Percentiles rank a stretch among this genome's conserved stretches.
phyloP scores from a whole-genome alignment of 1,140 invertebrate genomes.

The Eubasilissa regina region DNA sequence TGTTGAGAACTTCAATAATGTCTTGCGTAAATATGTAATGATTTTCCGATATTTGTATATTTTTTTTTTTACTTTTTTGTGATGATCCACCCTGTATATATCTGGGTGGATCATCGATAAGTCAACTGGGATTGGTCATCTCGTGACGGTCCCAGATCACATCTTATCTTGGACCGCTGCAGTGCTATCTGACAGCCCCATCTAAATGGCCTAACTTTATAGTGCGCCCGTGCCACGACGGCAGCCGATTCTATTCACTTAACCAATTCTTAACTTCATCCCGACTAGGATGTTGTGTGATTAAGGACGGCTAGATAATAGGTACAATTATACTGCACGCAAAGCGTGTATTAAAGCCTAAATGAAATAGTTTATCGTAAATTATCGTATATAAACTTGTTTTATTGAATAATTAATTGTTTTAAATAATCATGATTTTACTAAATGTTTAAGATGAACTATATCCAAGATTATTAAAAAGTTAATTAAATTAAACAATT shows the following conservation, averaged over 20 bases:
- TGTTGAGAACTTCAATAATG: no score
- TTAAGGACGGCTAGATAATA: not conserved
- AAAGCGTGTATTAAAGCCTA: constrained; percentile 28
- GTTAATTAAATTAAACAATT: no score
- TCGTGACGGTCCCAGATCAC: constrained; percentile 40
- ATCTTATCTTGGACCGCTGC: constrained; percentile 40
- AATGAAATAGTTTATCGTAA: constrained; percentile 32
- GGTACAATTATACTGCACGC: constrained; percentile 23
- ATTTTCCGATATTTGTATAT: no score
- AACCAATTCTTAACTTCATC: not conserved
- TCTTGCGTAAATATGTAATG: no score
- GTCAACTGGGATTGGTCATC: constrained; percentile 35
- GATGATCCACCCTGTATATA: no score
- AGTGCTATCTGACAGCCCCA: constrained; percentile 38
- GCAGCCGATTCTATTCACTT: not conserved
- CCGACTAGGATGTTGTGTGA: not conserved
- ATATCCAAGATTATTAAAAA: not conserved
- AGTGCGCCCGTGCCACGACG: constrained; percentile 26
- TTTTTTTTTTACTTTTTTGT: no score
- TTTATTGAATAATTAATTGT: constrained; percentile 17
- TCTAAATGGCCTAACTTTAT: constrained; percentile 56
- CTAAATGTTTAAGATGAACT: not conserved
- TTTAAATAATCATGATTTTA: constrained; percentile 25
- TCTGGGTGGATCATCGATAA: not conserved
- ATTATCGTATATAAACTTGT: constrained; percentile 29